These are phyloP conservation scores for Drosophila rhopaloa DNA, from an alignment of 1,140 invertebrate genomes.

Conservation along the genomic window DNA sequence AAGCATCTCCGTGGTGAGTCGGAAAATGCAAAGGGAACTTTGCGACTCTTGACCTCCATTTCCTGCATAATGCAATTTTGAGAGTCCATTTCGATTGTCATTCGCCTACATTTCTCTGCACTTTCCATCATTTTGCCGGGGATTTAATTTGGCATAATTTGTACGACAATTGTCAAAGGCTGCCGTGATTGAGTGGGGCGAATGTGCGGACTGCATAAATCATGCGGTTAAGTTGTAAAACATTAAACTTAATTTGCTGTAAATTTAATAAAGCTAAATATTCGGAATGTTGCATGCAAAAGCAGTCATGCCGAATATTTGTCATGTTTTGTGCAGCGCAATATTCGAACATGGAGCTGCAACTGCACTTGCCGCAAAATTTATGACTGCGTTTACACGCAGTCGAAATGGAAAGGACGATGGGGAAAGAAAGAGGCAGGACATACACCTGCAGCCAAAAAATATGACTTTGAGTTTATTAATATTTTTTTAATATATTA, in stretches of 20 bases:
- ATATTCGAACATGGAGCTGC: slow-evolving; percentile 58
- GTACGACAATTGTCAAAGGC: slow-evolving; percentile 55
- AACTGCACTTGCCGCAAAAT: slow-evolving; percentile 71
- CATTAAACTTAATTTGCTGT: slow-evolving; percentile 78
- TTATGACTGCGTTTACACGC: slow-evolving; percentile 71
- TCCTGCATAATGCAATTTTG: slow-evolving; percentile 37
- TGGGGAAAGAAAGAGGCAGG: slow-evolving; percentile 1
- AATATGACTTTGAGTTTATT: neutral
- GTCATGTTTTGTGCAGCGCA: slow-evolving; percentile 51
- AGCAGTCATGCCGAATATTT: slow-evolving; percentile 48
- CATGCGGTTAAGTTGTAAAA: slow-evolving; percentile 70
- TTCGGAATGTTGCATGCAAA: slow-evolving; percentile 46
- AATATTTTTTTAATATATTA: too few relatives aligned
- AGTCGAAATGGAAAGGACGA: slow-evolving; percentile 21
- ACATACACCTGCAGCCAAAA: neutral
- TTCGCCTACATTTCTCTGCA: slow-evolving; percentile 6
- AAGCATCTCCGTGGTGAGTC: neutral
- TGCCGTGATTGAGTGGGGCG: slow-evolving; percentile 37
- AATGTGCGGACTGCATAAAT: slow-evolving; percentile 63
- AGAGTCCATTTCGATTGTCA: slow-evolving; percentile 31
- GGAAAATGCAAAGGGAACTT: neutral
- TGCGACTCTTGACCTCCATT: slow-evolving; percentile 27
- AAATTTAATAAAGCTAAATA: slow-evolving; percentile 78
- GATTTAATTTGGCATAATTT: slow-evolving; percentile 77
- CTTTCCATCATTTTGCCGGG: slow-evolving; percentile 34